Conservation (phyloP, 2,888 invertebrate genomes). For the Dryadula phaetusa region DNA sequence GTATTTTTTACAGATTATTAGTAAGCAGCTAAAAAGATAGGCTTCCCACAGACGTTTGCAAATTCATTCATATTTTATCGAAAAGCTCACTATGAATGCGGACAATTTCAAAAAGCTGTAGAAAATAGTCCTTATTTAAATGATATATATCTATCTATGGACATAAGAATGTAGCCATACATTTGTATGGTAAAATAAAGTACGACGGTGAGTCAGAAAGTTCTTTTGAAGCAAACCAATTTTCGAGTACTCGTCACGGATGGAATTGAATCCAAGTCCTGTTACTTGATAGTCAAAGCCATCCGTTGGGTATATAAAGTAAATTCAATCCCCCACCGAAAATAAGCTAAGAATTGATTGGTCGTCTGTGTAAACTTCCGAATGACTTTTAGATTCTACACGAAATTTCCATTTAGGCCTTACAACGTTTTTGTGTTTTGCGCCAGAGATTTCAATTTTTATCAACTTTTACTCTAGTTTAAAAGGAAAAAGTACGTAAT, state of each 20-base stretch:
- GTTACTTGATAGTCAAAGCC: background rate
- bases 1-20: constrained; percentile 11
- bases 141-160: background rate
- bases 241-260: too few species aligned
- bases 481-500: background rate
- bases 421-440: background rate
- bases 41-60: constrained; percentile 9
- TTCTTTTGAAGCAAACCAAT: background rate
- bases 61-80: constrained; percentile 6
- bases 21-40: constrained; percentile 19
- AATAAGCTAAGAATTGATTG: constrained; percentile 15
- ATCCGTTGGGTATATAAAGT: too few species aligned
- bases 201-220: too few species aligned
- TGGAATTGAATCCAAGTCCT: background rate
- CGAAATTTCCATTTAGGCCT: constrained; percentile 23
- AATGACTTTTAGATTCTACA: constrained; percentile 25
- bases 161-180: too few species aligned
- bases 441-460: background rate
- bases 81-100: constrained; percentile 4
- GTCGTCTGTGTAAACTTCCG: constrained; percentile 8
- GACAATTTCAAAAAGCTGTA: constrained; percentile 2
- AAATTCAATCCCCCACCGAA: background rate
- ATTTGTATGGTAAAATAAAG: too few species aligned
- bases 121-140: background rate
- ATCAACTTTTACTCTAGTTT: background rate